Percentiles rank a stretch among this genome's conserved stretches.
Evolutionary conservation across 2,797 vertebrate species (phyloP).

Genomic region (Lindbergichthys nudifrons): DNA sequence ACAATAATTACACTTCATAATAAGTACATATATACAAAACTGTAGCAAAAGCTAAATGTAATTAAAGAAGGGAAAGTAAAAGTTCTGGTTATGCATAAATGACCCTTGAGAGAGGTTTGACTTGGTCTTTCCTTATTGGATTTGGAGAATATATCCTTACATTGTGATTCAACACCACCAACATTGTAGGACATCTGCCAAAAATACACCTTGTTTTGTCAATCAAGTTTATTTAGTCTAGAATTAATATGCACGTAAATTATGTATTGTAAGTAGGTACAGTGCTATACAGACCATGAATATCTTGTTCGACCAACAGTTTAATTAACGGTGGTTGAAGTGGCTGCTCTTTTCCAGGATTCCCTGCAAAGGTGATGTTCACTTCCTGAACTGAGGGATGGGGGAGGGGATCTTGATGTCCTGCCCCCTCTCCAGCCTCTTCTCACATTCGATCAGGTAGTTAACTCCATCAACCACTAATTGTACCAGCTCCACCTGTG

Average conservation of each 20-base stretch:
- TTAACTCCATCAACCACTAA: conserved; percentile 91
- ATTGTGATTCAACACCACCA: neutral
- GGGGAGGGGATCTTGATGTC: conserved; percentile 92
- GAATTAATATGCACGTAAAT: conserved; percentile 45
- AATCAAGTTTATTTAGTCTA: conserved; percentile 73
- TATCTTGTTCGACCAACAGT: conserved; percentile 58
- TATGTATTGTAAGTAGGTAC: conserved; percentile 36
- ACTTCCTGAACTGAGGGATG: conserved; percentile 89
- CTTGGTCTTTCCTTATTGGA: too few relatives aligned
- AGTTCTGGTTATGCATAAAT: neutral
- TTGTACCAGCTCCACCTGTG: conserved; percentile 91
- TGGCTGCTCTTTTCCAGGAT: conserved; percentile 38
- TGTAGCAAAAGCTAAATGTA: neutral
- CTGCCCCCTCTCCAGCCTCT: conserved; percentile 91
- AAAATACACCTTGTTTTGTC: conserved; percentile 24
- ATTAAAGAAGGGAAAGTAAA: neutral
- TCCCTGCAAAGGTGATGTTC: conserved; percentile 56
- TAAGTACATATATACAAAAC: neutral
- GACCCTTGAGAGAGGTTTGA: too few relatives aligned
- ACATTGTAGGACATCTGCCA: neutral
- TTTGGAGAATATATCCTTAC: neutral
- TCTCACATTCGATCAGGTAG: conserved; percentile 92
- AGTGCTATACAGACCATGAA: conserved; percentile 32
- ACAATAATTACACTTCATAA: neutral
- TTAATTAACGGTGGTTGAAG: conserved; percentile 55